Conservation (phyloP, 2,113 vertebrate species). For the Rhea americana region DNA sequence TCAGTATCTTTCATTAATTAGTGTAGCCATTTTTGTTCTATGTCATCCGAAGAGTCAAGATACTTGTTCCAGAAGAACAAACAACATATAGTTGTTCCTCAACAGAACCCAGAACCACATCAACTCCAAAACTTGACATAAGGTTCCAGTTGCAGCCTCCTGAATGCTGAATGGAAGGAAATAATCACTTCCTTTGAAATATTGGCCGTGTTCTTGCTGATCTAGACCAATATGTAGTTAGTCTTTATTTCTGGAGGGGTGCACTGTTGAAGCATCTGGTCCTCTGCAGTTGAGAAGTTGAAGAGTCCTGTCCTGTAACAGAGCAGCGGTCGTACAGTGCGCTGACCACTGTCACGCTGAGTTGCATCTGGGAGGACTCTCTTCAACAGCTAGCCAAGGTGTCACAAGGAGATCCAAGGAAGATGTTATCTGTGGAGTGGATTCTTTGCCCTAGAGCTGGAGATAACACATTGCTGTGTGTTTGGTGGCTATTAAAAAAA, state of each 20-base stretch:
- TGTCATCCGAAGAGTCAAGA: background rate
- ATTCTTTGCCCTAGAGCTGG: background rate
- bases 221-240: background rate
- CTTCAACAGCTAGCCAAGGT: background rate
- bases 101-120: background rate
- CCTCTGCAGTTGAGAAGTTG: constrained; percentile 5
- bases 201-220: background rate
- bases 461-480: background rate
- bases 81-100: background rate
- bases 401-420: background rate
- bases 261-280: background rate
- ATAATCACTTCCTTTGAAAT: background rate
- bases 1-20: background rate
- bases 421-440: background rate
- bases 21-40: background rate
- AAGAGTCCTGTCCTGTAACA: background rate
- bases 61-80: background rate
- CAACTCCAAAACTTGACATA: background rate
- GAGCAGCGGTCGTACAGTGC: background rate
- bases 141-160: background rate
- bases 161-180: constrained; percentile 13
- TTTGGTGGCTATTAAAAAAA: background rate
- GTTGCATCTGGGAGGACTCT: constrained; percentile 7
- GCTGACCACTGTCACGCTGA: background rate
- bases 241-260: background rate